phyloP scores from a whole-genome alignment of 2,797 vertebrate genomes.

The Lophius americanus region DNA sequence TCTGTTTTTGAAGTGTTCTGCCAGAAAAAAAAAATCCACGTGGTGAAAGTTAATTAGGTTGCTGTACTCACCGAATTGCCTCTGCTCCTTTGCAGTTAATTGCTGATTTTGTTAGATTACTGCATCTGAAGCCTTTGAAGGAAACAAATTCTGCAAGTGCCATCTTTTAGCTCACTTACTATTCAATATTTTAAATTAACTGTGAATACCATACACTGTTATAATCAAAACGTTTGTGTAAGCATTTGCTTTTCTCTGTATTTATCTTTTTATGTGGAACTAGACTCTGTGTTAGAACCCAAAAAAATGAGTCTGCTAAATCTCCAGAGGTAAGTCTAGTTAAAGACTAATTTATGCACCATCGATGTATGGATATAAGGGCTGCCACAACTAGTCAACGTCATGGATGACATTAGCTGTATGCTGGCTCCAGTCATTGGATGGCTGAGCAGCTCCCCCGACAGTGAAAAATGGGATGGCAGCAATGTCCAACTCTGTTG shows the following conservation, averaged over 20 bases:
- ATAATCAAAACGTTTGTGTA: neutral
- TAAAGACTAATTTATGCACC: neutral
- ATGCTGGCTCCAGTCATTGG: no score
- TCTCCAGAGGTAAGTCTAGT: neutral
- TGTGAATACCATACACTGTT: constrained; percentile 11
- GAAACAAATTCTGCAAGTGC: constrained; percentile 40
- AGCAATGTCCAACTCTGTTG: no score
- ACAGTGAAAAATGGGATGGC: no score
- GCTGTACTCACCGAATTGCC: constrained; percentile 63
- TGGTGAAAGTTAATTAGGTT: constrained; percentile 68
- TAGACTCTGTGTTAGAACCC: neutral
- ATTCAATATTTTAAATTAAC: constrained; percentile 13
- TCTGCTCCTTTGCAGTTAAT: constrained; percentile 63
- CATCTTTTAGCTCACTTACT: constrained; percentile 21
- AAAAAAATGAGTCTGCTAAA: neutral
- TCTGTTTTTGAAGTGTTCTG: constrained; percentile 38
- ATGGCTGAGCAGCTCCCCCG: no score
- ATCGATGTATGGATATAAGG: no score
- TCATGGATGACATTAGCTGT: no score
- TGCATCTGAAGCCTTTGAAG: constrained; percentile 45
- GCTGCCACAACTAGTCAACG: no score
- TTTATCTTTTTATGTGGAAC: neutral
- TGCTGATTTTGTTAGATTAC: constrained; percentile 69
- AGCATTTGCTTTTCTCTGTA: neutral
- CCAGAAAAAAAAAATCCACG: constrained; percentile 38